These are phyloP conservation scores for Chaetodon trifascialis DNA, from an alignment of 2,113 vertebrate genomes.

Conservation along the genomic window DNA sequence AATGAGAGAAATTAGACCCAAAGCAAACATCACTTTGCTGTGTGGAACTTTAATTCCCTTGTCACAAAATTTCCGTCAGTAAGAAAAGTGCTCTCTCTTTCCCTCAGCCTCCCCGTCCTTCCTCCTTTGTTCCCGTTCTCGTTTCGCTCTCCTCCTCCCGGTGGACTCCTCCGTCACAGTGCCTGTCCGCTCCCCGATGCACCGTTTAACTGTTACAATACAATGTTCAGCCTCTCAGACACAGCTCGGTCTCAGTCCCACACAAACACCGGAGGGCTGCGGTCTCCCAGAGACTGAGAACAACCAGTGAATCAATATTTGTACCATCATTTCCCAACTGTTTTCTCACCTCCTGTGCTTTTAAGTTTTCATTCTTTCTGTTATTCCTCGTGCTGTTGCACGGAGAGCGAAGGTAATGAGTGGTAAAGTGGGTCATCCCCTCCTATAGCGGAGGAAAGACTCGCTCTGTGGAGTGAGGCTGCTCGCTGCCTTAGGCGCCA, in stretches of 20 bases:
- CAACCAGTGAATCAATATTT: conserved; percentile 45
- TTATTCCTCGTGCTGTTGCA: conserved; percentile 10
- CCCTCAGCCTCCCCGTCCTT: neutral
- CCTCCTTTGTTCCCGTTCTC: neutral
- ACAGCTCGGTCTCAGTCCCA: conserved; percentile 21
- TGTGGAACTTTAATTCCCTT: conserved; percentile 13
- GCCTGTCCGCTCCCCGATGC: conserved; percentile 23
- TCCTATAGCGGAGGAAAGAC: conserved; percentile 43
- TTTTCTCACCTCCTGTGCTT: conserved; percentile 34
- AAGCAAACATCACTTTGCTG: neutral
- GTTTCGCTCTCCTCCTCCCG: conserved; percentile 19
- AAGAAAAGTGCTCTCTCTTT: neutral
- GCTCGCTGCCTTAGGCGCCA: conserved; percentile 64
- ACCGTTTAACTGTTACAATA: conserved; percentile 26
- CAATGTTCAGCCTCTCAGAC: conserved; percentile 36
- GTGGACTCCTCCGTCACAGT: conserved; percentile 19
- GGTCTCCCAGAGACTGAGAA: conserved; percentile 11
- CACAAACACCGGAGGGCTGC: conserved; percentile 22
- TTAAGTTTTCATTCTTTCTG: conserved; percentile 19
- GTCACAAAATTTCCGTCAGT: neutral
- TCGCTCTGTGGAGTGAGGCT: conserved; percentile 48
- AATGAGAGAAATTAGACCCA: neutral
- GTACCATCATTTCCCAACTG: conserved; percentile 4
- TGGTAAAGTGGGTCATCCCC: conserved; percentile 69
- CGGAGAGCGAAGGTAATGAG: conserved; percentile 21